Conservation (phyloP, 2,888 invertebrate species). For the Neria commutata region DNA sequence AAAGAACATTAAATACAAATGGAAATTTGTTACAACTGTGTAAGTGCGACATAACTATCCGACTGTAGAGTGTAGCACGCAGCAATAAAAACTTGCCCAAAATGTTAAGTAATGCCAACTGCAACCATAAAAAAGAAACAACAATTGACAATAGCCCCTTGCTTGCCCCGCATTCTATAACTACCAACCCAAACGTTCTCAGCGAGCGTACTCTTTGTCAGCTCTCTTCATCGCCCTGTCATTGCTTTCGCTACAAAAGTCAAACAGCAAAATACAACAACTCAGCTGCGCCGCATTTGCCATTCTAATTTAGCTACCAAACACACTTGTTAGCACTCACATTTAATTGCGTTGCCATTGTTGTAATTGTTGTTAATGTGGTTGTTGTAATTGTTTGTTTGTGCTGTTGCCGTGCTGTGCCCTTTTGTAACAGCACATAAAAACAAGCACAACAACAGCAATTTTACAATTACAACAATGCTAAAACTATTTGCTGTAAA, state of each 20-base stretch:
- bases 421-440: too few relatives aligned
- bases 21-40: too few relatives aligned
- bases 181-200: not conserved
- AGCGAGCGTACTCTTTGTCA: not conserved
- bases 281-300: not conserved
- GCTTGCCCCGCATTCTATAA: not conserved
- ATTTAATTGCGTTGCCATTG: slow-evolving; percentile 2
- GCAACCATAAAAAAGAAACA: not conserved
- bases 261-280: not conserved
- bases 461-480: not conserved
- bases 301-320: not conserved
- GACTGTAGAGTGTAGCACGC: too few relatives aligned
- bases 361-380: too few relatives aligned
- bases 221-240: not conserved
- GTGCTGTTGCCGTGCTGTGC: too few relatives aligned
- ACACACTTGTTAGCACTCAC: not conserved
- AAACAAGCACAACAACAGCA: not conserved
- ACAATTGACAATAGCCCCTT: not conserved
- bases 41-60: too few relatives aligned
- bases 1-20: too few relatives aligned
- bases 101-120: not conserved
- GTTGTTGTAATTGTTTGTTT: too few relatives aligned
- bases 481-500: not conserved
- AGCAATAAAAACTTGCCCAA: too few relatives aligned
- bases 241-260: not conserved